Percentiles rank a stretch among this genome's conserved stretches.
Conservation (phyloP, 2,888 invertebrate species). For the Malacosoma neustria region DNA sequence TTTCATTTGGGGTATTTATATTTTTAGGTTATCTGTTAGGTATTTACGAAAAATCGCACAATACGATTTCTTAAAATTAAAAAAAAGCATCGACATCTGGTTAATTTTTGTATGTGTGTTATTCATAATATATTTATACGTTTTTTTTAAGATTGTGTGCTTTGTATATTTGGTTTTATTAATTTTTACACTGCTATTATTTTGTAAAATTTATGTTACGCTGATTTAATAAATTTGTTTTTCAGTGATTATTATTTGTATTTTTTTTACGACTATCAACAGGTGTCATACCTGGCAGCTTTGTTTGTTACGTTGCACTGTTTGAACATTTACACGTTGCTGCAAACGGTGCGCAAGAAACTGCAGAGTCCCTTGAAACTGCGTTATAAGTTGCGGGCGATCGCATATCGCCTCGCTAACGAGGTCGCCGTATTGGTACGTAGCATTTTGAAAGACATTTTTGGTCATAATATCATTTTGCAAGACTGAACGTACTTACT, state of each 20-base stretch:
- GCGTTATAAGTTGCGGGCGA: slow-evolving; percentile 74
- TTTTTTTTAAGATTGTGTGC: slow-evolving; percentile 8
- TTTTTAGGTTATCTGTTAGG: not conserved
- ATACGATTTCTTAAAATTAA: no score
- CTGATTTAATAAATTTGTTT: slow-evolving; percentile 47
- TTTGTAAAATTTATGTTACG: slow-evolving; percentile 29
- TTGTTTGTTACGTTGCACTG: slow-evolving; percentile 91
- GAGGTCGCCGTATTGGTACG: slow-evolving; percentile 62
- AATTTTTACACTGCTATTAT: slow-evolving; percentile 20
- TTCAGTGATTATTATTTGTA: slow-evolving; percentile 25
- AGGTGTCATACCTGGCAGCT: slow-evolving; percentile 87
- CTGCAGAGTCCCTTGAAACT: slow-evolving; percentile 73
- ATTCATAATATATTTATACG: slow-evolving; percentile 14
- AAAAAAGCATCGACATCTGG: not conserved
- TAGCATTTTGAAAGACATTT: no score
- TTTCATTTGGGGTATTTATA: not conserved
- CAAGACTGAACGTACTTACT: no score
- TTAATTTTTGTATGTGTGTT: not conserved
- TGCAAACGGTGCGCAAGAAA: slow-evolving; percentile 92
- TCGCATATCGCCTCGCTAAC: slow-evolving; percentile 62
- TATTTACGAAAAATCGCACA: no score
- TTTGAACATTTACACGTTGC: slow-evolving; percentile 91
- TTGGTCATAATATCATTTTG: no score
- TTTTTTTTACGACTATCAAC: slow-evolving; percentile 40
- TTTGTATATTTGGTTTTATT: slow-evolving; percentile 33